Evolutionary conservation across 2,113 vertebrate genomes (phyloP).

Genomic region (Turdus rufiventris): DNA sequence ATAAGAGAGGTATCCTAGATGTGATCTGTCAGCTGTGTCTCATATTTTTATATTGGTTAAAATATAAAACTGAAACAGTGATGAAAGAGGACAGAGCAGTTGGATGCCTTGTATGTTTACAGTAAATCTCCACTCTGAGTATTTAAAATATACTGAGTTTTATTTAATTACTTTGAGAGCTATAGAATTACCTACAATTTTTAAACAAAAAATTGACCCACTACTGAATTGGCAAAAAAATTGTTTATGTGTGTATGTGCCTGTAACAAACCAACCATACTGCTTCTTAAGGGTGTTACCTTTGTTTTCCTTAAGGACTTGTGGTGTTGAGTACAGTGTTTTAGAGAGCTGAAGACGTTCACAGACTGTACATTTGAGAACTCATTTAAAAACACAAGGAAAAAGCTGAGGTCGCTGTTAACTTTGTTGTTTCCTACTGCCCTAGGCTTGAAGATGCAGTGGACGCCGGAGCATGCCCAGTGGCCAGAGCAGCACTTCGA

Average conservation of each 20-base stretch:
- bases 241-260: background rate
- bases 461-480: slow-evolving; percentile 99
- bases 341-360: background rate
- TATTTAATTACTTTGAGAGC: slow-evolving; percentile 13
- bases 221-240: background rate
- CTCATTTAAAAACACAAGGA: background rate
- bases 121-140: background rate
- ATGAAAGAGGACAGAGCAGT: slow-evolving; percentile 61
- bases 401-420: background rate
- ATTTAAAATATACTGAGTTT: slow-evolving; percentile 33
- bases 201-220: background rate
- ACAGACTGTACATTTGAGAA: background rate
- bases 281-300: background rate
- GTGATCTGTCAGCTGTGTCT: slow-evolving; percentile 84
- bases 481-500: slow-evolving; percentile 99
- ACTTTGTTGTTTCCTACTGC: slow-evolving; percentile 32
- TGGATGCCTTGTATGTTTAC: slow-evolving; percentile 30
- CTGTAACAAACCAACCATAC: background rate
- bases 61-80: slow-evolving; percentile 76
- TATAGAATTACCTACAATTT: background rate
- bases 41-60: slow-evolving; percentile 77
- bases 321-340: background rate
- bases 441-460: slow-evolving; percentile 99
- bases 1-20: slow-evolving; percentile 85
- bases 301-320: background rate